Conservation (phyloP, 37 sponge, comb jelly and placozoan species). For the Ianthella basta region DNA sequence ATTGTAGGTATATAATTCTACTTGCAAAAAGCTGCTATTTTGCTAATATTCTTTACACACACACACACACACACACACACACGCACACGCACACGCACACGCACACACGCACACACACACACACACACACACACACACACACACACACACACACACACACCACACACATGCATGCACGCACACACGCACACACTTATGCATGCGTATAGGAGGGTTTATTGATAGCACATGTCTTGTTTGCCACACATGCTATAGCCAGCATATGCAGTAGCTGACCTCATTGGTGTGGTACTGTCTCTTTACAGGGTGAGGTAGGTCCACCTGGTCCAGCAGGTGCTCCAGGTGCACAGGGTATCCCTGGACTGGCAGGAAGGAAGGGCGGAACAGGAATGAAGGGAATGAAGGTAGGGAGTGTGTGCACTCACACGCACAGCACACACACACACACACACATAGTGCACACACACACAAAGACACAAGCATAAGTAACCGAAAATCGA, state of each 20-base stretch:
- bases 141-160: too few relatives aligned
- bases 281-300: too few relatives aligned
- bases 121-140: too few relatives aligned
- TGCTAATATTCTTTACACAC: background rate
- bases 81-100: background rate
- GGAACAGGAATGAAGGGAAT: conserved; percentile 19
- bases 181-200: background rate
- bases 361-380: background rate
- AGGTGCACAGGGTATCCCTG: background rate
- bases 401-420: background rate
- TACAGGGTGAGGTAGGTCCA: conserved; percentile 34
- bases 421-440: background rate
- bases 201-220: too few relatives aligned
- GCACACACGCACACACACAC: conserved; percentile 12
- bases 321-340: conserved; percentile 22
- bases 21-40: background rate
- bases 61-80: conserved; percentile 31
- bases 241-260: too few relatives aligned
- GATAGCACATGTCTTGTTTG: too few relatives aligned
- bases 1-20: background rate
- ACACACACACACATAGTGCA: conserved; percentile 13
- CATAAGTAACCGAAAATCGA: background rate
- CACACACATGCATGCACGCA: too few relatives aligned
- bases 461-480: conserved; percentile 4
- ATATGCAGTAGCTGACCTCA: too few relatives aligned